Base-by-base conservation (phyloP, 2,888 invertebrate species). In the Hermaeophaga mercurialis region DNA sequence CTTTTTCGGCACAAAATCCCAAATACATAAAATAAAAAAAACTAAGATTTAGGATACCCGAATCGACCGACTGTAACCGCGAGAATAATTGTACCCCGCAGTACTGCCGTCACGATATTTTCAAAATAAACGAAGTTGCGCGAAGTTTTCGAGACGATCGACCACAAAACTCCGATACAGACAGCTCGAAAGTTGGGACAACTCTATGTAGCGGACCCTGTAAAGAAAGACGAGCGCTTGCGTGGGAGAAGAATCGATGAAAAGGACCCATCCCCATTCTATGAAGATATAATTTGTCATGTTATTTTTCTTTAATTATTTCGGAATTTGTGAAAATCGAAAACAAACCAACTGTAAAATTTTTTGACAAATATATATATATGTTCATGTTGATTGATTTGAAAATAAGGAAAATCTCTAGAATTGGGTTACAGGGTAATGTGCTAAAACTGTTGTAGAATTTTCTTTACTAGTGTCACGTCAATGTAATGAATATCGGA, bases 161-260 rank as follows among this genome's bases (percentile, higher is more conserved):
- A 39, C 58, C 53, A 18, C 36, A 44, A 34, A 45, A 39, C 53
- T 59, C 46, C 39, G 48, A 56, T 60, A 52, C 58, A 56, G 43
- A 19, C 49, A 48, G 38, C 50, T 39, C 34, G 45, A 39, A 45
- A 26, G 36, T 31, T 26, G 39, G 45, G 48, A 50, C 54, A 31
- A 48, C 56, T 58, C 63, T 58, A 49, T 70, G 66, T 56, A 64
- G 69, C 33, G 67, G 65, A 65, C 68, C 71, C 68, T 67, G 67
- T 67, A 65, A 63, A 50, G 63, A 55, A 61, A 62, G 19, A 50
- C 54, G 45, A 62, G 70, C 75, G 76, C 76, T 62, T 66, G 74
- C 74, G 70, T 71, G 65, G 59, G 59, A 62, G 62, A 68, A 66
- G 70, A 75, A 76, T 76, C 76, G 76, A 76, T 75, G 75, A 67